Percentiles rank a stretch among this genome's conserved stretches.
phyloP scores from a whole-genome alignment of 2,797 vertebrate genomes.

The Taeniopygia guttata region DNA sequence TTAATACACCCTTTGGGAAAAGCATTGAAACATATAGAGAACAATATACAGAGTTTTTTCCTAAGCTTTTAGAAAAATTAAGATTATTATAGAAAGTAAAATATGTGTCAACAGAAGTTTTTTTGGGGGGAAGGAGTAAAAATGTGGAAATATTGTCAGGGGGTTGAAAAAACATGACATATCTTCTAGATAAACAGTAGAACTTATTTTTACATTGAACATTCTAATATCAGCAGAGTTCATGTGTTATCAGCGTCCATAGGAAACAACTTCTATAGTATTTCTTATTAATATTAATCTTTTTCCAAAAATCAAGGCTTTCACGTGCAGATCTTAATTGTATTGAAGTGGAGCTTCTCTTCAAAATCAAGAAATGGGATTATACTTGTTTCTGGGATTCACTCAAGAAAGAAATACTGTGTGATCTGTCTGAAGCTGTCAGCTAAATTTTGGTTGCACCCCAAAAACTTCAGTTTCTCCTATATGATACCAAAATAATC shows the following conservation, averaged over 20 bases:
- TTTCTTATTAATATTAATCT: not conserved
- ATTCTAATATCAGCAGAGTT: not conserved
- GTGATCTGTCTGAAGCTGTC: not conserved
- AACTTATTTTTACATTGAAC: not conserved
- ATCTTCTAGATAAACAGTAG: not conserved
- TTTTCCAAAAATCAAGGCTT: rapidly evolving
- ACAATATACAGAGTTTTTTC: not conserved
- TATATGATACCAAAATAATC: not conserved
- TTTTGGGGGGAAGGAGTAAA: not conserved
- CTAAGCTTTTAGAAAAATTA: not conserved
- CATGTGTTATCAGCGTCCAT: not conserved
- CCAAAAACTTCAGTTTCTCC: not conserved
- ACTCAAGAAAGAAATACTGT: not conserved
- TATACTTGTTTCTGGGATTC: not conserved
- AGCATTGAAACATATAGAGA: not conserved
- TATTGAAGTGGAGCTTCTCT: not conserved
- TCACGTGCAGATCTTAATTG: not conserved
- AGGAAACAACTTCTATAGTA: not conserved
- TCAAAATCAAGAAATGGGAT: not conserved
- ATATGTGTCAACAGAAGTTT: not conserved
- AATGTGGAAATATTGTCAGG: not conserved
- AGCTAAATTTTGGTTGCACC: not conserved
- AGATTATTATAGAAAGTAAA: not conserved
- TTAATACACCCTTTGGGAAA: not conserved
- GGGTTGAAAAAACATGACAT: not conserved